phyloP scores from a whole-genome alignment of 2,797 vertebrate genomes.

The Sylvia borin region DNA sequence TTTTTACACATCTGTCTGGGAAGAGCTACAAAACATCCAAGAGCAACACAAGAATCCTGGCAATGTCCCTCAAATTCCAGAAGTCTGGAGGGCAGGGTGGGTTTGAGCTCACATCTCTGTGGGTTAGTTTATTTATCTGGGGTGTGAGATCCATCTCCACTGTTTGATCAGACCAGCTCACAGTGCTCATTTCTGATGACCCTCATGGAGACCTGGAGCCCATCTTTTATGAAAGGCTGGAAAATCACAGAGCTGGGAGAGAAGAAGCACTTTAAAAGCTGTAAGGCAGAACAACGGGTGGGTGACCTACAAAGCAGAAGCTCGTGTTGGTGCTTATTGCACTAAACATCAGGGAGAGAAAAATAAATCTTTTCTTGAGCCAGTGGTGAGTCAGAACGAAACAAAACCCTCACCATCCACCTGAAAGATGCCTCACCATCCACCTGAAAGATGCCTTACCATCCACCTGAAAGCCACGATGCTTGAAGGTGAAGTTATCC shows the following conservation, averaged over 20 bases:
- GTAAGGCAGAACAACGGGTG: not conserved
- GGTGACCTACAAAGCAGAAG: not conserved
- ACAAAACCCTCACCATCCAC: not conserved
- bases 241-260: not conserved
- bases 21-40: not conserved
- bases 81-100: not conserved
- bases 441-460: not conserved
- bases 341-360: not conserved
- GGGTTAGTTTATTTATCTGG: not conserved
- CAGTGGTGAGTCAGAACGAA: not conserved
- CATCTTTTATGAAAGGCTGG: not conserved
- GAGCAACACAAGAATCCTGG: not conserved
- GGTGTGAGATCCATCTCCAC: not conserved
- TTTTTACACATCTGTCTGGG: not conserved
- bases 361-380: not conserved
- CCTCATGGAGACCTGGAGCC: not conserved
- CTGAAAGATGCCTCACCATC: not conserved
- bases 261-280: conserved; percentile 18
- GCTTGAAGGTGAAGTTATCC: not conserved
- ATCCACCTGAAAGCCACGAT: not conserved
- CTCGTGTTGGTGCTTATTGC: not conserved
- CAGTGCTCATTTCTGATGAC: not conserved
- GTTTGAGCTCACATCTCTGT: not conserved
- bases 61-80: not conserved
- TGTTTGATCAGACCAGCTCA: not conserved